These are phyloP conservation scores for Dendrocincla tyrannina DNA, from an alignment of 2,797 vertebrate genomes.

Conservation along the genomic window DNA sequence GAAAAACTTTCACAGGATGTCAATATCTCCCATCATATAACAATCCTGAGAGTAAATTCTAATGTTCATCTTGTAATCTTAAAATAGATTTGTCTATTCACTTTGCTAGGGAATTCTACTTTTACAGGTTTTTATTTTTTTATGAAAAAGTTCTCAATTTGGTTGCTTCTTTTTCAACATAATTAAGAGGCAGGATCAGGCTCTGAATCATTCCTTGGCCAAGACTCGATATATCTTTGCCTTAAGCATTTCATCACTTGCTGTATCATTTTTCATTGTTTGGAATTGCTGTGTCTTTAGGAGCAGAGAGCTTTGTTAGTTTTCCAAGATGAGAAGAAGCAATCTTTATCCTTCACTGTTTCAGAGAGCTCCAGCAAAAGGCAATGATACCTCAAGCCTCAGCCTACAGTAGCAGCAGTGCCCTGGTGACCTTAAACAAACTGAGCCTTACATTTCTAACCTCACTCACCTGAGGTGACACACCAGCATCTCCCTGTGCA, in stretches of 20 bases:
- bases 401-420: neutral
- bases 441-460: neutral
- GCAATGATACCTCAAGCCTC: neutral
- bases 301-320: neutral
- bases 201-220: neutral
- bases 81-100: neutral
- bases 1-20: neutral
- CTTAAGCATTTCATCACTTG: neutral
- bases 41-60: neutral
- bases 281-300: neutral
- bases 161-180: neutral
- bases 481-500: neutral
- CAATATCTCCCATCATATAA: neutral
- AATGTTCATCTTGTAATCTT: neutral
- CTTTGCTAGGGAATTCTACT: neutral
- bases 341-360: neutral
- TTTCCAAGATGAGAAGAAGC: neutral
- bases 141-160: neutral
- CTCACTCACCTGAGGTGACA: neutral
- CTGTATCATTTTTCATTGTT: neutral
- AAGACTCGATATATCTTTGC: neutral
- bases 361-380: neutral
- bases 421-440: neutral
- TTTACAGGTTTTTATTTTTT: neutral
- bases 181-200: neutral